Evolutionary conservation across 1,140 invertebrate genomes (phyloP).

Genomic region (Drosophila nebulosa): DNA sequence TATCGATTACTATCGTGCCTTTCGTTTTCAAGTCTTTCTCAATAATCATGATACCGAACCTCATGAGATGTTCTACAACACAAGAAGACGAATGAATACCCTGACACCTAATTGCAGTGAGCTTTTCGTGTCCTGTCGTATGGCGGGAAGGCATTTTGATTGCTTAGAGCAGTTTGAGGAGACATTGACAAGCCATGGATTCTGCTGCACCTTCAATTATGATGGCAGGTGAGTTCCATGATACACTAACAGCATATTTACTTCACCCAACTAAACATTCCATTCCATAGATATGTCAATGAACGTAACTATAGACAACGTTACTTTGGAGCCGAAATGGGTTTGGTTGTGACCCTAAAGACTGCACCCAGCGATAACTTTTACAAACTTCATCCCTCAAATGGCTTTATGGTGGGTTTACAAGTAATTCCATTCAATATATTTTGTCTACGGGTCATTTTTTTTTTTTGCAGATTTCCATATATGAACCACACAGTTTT

Average conservation of each 20-base stretch:
- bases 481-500: conserved; percentile 50
- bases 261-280: too few species aligned
- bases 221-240: conserved; percentile 48
- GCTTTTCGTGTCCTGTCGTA: conserved; percentile 55
- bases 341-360: conserved; percentile 78
- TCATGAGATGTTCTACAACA: conserved; percentile 66
- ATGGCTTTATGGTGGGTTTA: conserved; percentile 73
- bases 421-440: too few species aligned
- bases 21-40: conserved; percentile 63
- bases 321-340: conserved; percentile 67
- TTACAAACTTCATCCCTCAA: conserved; percentile 50
- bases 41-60: conserved; percentile 50
- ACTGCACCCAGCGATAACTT: conserved; percentile 71
- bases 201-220: conserved; percentile 66
- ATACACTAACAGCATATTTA: too few species aligned
- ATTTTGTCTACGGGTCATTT: not conserved
- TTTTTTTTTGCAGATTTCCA: conserved; percentile 31
- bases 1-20: conserved; percentile 44
- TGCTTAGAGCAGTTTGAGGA: conserved; percentile 47
- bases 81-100: conserved; percentile 36
- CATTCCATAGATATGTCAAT: conserved; percentile 50
- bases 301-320: conserved; percentile 32
- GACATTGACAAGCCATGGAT: conserved; percentile 52
- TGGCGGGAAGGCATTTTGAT: conserved; percentile 47
- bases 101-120: conserved; percentile 68